Percentiles rank a stretch among this genome's conserved stretches.
These are phyloP conservation scores for Caenorhabditis sp. DNA, from an alignment of 2,888 invertebrate species.

Conservation along the genomic window DNA sequence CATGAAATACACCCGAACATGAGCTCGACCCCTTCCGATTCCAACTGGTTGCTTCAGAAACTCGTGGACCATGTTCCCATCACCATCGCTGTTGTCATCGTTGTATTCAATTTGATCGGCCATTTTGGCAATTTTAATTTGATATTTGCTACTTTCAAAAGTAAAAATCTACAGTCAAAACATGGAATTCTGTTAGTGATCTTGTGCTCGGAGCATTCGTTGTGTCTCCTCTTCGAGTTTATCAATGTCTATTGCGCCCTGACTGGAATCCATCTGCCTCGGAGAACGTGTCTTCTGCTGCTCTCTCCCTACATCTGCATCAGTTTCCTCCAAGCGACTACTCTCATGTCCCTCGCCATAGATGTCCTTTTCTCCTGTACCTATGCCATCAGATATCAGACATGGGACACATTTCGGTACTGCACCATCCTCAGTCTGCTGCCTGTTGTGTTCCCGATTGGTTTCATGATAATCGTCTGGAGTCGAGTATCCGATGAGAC, in stretches of 20 bases:
- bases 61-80: slow-evolving; percentile 12
- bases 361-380: slow-evolving; percentile 39
- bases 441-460: slow-evolving; percentile 19
- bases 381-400: slow-evolving; percentile 28
- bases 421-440: slow-evolving; percentile 15
- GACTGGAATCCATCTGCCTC: slow-evolving; percentile 23
- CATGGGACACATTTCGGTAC: slow-evolving; percentile 26
- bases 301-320: slow-evolving; percentile 46
- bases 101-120: slow-evolving; percentile 36
- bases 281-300: slow-evolving; percentile 21
- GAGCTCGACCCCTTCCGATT: background rate
- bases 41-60: slow-evolving; percentile 13
- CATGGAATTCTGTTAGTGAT: slow-evolving; percentile 38
- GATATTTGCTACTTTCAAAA: slow-evolving; percentile 23
- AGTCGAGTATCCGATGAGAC: slow-evolving; percentile 23
- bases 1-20: no score
- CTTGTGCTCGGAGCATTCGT: slow-evolving; percentile 39
- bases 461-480: slow-evolving; percentile 34
- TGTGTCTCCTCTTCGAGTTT: slow-evolving; percentile 42
- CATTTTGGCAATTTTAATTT: slow-evolving; percentile 50
- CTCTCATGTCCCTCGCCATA: slow-evolving; percentile 27
- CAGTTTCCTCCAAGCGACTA: slow-evolving; percentile 36
- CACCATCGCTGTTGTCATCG: slow-evolving; percentile 29
- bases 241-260: slow-evolving; percentile 45
- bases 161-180: slow-evolving; percentile 36